phyloP scores from a whole-genome alignment of 1,140 invertebrate genomes.

The Periplaneta americana region DNA sequence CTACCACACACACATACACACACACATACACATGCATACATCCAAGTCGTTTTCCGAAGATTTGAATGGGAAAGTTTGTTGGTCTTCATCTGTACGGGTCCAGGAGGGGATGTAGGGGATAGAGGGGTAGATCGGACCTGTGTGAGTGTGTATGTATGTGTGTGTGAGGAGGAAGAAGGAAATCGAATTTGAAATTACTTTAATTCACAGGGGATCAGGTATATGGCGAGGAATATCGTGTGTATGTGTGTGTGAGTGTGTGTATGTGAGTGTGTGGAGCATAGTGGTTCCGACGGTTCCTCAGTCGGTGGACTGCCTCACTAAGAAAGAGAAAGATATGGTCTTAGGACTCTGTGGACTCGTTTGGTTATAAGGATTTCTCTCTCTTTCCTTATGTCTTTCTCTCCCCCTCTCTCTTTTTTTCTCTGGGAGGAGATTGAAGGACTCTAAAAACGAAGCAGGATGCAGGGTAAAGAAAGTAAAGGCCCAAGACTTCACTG shows the following conservation, averaged over 20 bases:
- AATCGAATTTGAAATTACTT: conserved; percentile 26
- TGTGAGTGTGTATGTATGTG: not conserved
- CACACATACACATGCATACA: not conserved
- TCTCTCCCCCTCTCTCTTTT: no score
- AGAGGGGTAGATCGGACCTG: not conserved
- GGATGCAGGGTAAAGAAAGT: not conserved
- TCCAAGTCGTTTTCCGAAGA: conserved; percentile 4
- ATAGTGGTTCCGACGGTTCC: not conserved
- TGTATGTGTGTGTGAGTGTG: no score
- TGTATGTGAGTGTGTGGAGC: not conserved
- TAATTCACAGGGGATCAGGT: conserved; percentile 21
- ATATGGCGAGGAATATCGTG: conserved; percentile 9
- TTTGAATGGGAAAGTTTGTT: conserved; percentile 12
- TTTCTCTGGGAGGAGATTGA: not conserved
- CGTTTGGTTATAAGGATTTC: not conserved
- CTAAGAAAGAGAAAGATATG: not conserved
- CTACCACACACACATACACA: not conserved
- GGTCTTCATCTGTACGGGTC: conserved; percentile 1
- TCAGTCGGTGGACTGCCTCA: not conserved
- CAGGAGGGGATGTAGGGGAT: not conserved
- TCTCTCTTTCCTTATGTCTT: no score
- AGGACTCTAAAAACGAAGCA: not conserved
- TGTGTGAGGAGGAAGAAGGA: conserved; percentile 12
- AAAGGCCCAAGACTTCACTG: no score
- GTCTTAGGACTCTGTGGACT: not conserved